Evolutionary conservation across 2,888 invertebrate species (phyloP).

Genomic region (Cyclophora punctaria): DNA sequence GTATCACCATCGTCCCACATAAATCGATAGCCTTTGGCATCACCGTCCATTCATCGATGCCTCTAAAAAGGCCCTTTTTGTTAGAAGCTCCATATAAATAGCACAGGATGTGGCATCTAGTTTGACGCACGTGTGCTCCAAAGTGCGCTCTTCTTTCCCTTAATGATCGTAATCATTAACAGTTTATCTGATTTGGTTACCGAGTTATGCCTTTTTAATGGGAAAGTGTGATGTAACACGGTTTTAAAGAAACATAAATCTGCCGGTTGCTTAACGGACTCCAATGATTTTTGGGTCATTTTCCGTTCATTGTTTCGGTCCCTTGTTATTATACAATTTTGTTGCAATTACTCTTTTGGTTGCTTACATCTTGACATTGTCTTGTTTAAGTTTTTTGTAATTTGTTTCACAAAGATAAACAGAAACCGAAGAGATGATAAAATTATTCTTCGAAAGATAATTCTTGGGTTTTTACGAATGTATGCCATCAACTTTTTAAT

Average conservation of each 20-base stretch:
- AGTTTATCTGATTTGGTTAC: conserved; percentile 8
- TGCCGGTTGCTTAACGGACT: conserved; percentile 26
- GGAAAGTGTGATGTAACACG: conserved; percentile 15
- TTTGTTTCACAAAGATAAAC: too few species aligned
- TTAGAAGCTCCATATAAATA: background rate
- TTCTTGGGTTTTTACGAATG: too few species aligned
- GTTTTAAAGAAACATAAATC: conserved; percentile 23
- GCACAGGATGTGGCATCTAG: conserved; percentile 14
- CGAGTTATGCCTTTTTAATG: conserved; percentile 10
- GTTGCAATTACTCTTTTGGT: too few species aligned
- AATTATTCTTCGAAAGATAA: too few species aligned
- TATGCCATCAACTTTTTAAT: too few species aligned
- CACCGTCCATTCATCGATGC: background rate
- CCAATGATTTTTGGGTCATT: conserved; percentile 33
- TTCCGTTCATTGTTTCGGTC: conserved; percentile 30
- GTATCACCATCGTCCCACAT: background rate
- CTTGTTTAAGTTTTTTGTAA: too few species aligned
- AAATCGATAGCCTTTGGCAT: background rate
- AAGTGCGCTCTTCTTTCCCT: conserved; percentile 12
- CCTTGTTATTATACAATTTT: too few species aligned
- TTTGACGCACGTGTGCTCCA: conserved; percentile 11
- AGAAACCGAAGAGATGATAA: too few species aligned
- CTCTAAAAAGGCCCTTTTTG: background rate
- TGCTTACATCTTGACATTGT: too few species aligned
- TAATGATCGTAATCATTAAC: conserved; percentile 19